A percentile compares a stretch with the other conserved stretches of the same genome.
Conservation (phyloP, 35 echinoderm and acorn worm species). For the Chiridota heheva region DNA sequence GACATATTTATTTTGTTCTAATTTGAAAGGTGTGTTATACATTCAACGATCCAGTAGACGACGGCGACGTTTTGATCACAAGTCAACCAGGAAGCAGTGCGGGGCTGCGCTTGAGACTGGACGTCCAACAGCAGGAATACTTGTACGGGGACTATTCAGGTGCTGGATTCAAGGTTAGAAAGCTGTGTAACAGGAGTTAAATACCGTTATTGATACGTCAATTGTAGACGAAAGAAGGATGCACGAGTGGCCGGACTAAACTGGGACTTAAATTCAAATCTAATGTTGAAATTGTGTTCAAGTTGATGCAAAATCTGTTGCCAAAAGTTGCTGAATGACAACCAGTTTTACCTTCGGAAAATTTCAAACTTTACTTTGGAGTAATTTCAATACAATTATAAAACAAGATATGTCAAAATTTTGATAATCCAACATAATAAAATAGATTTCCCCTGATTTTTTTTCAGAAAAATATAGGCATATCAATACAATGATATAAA, state of each 20-base stretch:
- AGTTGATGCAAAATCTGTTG: background rate
- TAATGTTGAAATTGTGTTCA: background rate
- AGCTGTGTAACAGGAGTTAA: background rate
- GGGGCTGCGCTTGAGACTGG: constrained; percentile 39
- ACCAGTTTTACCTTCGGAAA: background rate
- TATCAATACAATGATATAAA: no score
- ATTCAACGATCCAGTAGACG: constrained; percentile 29
- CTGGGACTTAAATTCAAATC: background rate
- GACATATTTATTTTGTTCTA: no score
- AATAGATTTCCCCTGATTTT: no score
- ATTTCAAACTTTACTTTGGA: no score
- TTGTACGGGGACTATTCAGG: constrained; percentile 25
- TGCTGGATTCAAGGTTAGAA: constrained; percentile 50
- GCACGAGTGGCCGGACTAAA: background rate
- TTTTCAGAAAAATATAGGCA: no score
- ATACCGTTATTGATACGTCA: background rate
- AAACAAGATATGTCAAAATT: no score
- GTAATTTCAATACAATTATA: no score
- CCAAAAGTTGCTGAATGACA: background rate
- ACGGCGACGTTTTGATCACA: background rate
- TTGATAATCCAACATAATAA: no score
- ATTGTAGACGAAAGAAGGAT: background rate
- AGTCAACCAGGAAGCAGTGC: constrained; percentile 33
- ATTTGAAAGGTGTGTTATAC: constrained; percentile 70
- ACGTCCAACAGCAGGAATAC: constrained; percentile 57